phyloP scores from a whole-genome alignment of 2,113 vertebrate genomes.

The Dipodomys merriami region DNA sequence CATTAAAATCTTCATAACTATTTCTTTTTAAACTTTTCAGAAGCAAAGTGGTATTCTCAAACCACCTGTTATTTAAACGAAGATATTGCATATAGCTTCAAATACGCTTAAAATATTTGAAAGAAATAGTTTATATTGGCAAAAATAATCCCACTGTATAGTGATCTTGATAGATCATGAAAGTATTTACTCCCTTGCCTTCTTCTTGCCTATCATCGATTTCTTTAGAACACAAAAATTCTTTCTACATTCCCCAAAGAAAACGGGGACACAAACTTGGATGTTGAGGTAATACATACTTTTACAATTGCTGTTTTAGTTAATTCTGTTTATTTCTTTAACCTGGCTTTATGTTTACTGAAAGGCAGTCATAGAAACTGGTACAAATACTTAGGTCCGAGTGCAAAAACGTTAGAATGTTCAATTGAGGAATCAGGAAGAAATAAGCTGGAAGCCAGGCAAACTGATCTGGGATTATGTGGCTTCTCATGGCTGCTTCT shows the following conservation, averaged over 20 bases:
- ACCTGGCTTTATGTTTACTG: not conserved
- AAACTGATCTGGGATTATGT: fast-evolving
- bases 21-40: not conserved
- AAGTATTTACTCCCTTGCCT: not conserved
- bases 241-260: not conserved
- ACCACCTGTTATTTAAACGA: not conserved
- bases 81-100: not conserved
- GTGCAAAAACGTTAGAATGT: not conserved
- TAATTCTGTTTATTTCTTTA: not conserved
- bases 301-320: not conserved
- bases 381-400: not conserved
- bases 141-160: not conserved
- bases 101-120: not conserved
- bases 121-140: not conserved
- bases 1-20: not conserved
- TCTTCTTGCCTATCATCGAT: not conserved
- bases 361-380: not conserved
- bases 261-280: not conserved
- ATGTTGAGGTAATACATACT: not conserved
- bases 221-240: not conserved
- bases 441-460: not conserved
- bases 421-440: not conserved
- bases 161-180: not conserved
- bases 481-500: conserved; percentile 9
- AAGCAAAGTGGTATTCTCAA: conserved; percentile 46